Evolutionary conservation across 1,140 invertebrate species (phyloP).

Genomic region (Brachionus rotundiformis): DNA sequence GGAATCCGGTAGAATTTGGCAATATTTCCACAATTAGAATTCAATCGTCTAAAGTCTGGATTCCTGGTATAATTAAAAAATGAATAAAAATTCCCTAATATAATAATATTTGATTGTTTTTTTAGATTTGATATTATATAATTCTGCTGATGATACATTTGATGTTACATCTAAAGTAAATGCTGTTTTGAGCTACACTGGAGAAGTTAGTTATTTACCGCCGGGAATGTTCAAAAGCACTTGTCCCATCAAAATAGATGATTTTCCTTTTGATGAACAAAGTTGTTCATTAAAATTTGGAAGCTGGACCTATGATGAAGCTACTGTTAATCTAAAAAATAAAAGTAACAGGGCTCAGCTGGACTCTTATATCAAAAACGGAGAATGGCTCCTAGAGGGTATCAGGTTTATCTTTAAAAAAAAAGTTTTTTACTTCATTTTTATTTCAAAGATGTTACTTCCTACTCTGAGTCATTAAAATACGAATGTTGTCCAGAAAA

Average conservation of each 20-base stretch:
- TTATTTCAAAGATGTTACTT: conserved; percentile 71
- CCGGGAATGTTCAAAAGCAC: conserved; percentile 98
- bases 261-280: conserved; percentile 64
- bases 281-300: conserved; percentile 63
- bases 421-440: conserved; percentile 75
- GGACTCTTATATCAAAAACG: conserved; percentile 62
- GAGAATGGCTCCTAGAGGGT: conserved; percentile 60
- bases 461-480: conserved; percentile 65
- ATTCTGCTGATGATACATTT: conserved; percentile 71
- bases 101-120: no score
- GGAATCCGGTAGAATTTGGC: conserved; percentile 49
- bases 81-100: no score
- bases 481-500: conserved; percentile 64
- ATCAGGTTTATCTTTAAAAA: conserved; percentile 55
- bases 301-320: conserved; percentile 64
- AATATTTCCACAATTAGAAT: conserved; percentile 37
- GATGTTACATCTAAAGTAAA: conserved; percentile 61
- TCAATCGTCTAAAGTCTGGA: conserved; percentile 41
- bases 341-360: conserved; percentile 55
- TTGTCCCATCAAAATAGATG: conserved; percentile 76
- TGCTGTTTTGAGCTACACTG: conserved; percentile 73
- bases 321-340: conserved; percentile 60
- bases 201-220: conserved; percentile 92
- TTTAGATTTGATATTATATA: conserved; percentile 75
- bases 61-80: conserved; percentile 20